phyloP scores from a whole-genome alignment of 2,797 vertebrate genomes.

The Esox lucius region DNA sequence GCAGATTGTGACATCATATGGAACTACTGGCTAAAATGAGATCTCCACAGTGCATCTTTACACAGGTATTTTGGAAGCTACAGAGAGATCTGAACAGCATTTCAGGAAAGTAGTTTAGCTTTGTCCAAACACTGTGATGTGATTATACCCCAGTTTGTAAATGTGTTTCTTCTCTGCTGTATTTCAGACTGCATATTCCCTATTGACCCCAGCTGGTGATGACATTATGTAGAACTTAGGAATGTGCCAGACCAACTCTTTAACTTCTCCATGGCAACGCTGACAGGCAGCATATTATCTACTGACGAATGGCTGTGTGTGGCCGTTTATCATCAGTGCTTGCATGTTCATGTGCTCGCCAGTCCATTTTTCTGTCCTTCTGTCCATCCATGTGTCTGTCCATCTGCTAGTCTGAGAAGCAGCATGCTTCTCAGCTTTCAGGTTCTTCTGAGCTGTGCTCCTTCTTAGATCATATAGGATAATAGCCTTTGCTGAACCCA shows the following conservation, averaged over 20 bases:
- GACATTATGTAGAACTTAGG: constrained; percentile 1
- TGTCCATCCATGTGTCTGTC: background rate
- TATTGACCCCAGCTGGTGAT: background rate
- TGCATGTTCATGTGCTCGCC: background rate
- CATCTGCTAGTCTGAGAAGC: background rate
- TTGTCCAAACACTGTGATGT: background rate
- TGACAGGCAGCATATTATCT: background rate
- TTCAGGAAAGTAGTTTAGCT: background rate
- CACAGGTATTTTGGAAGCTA: too few species aligned
- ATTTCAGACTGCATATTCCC: background rate
- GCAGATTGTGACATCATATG: too few species aligned
- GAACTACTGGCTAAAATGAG: too few species aligned
- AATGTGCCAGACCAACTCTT: background rate
- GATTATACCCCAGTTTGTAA: background rate
- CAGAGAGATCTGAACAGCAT: too few species aligned
- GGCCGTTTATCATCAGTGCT: background rate
- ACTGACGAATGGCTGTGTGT: background rate
- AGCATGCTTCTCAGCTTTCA: background rate
- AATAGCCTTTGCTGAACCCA: background rate
- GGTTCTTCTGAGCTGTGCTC: background rate
- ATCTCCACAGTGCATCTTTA: too few species aligned
- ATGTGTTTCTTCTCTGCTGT: background rate
- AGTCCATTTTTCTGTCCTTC: background rate
- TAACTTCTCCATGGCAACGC: background rate
- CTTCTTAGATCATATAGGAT: background rate